A percentile compares a stretch with the other conserved stretches of the same genome.
Conservation (phyloP, 2,888 invertebrate species). For the Tachina fera region DNA sequence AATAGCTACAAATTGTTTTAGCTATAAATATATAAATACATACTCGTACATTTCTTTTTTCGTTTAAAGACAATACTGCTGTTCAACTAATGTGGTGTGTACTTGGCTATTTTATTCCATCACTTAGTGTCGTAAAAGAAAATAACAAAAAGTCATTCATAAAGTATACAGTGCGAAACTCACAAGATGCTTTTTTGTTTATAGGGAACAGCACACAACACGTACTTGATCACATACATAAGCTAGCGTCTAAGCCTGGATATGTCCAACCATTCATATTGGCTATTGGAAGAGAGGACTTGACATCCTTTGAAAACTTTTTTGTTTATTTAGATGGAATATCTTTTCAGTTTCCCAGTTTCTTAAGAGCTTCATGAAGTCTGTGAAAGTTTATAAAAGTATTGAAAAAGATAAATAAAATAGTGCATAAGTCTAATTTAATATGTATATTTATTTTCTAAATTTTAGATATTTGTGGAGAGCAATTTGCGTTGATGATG, state of each 20-base stretch:
- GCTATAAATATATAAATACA: not conserved
- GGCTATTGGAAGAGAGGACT: constrained; percentile 5
- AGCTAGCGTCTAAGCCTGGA: not conserved
- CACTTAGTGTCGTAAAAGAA: not conserved
- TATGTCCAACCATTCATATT: constrained; percentile 5
- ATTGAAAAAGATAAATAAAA: too few relatives aligned
- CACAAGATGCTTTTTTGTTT: constrained; percentile 5
- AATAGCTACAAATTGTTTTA: not conserved
- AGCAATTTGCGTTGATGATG: too few relatives aligned
- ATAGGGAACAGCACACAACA: not conserved
- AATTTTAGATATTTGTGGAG: too few relatives aligned
- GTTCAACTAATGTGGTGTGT: not conserved
- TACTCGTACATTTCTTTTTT: not conserved
- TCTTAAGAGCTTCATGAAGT: too few relatives aligned
- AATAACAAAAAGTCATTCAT: too few relatives aligned
- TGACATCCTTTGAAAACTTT: not conserved
- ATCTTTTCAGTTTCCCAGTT: too few relatives aligned
- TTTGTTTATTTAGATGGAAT: too few relatives aligned
- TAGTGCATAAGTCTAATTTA: too few relatives aligned
- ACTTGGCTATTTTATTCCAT: not conserved
- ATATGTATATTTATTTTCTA: too few relatives aligned
- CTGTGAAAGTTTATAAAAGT: too few relatives aligned
- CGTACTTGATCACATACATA: not conserved
- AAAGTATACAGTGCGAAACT: too few relatives aligned
- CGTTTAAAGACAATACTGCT: not conserved